phyloP scores from a whole-genome alignment of 2,888 invertebrate genomes.

The Halocaridina rubra region DNA sequence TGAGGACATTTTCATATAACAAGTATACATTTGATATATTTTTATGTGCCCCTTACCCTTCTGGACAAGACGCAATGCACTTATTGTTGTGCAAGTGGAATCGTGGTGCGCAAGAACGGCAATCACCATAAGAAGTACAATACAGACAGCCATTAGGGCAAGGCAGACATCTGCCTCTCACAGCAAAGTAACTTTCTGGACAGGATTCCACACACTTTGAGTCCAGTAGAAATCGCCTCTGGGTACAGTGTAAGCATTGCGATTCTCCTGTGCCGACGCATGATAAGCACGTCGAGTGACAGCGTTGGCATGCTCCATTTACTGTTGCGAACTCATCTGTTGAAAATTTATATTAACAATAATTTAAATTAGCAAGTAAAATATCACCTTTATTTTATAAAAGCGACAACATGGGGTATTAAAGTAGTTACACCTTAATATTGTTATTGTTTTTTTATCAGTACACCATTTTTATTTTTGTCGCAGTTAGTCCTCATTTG shows the following conservation, averaged over 20 bases:
- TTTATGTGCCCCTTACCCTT: conserved; percentile 67
- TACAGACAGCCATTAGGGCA: conserved; percentile 78
- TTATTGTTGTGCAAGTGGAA: conserved; percentile 80
- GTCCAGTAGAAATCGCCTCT: conserved; percentile 6
- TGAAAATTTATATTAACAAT: too few species aligned
- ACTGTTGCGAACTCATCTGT: conserved; percentile 63
- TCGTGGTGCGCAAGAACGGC: conserved; percentile 75
- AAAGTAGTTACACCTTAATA: too few species aligned
- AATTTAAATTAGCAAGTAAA: too few species aligned
- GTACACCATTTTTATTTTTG: too few species aligned
- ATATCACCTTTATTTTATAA: too few species aligned
- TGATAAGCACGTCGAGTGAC: conserved; percentile 76
- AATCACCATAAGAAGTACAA: conserved; percentile 79
- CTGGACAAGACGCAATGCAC: conserved; percentile 79
- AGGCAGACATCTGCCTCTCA: conserved; percentile 72
- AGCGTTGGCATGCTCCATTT: conserved; percentile 82
- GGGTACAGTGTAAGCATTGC: conserved; percentile 64
- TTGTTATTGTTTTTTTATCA: too few species aligned
- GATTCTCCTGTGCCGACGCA: conserved; percentile 72
- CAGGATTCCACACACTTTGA: conserved; percentile 77
- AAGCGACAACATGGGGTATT: too few species aligned
- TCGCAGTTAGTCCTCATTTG: too few species aligned
- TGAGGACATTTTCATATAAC: too few species aligned
- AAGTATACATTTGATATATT: too few species aligned
- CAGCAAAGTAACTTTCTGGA: conserved; percentile 82